These are phyloP conservation scores for Adelphocoris suturalis DNA, from an alignment of 2,888 invertebrate species.

Conservation along the genomic window DNA sequence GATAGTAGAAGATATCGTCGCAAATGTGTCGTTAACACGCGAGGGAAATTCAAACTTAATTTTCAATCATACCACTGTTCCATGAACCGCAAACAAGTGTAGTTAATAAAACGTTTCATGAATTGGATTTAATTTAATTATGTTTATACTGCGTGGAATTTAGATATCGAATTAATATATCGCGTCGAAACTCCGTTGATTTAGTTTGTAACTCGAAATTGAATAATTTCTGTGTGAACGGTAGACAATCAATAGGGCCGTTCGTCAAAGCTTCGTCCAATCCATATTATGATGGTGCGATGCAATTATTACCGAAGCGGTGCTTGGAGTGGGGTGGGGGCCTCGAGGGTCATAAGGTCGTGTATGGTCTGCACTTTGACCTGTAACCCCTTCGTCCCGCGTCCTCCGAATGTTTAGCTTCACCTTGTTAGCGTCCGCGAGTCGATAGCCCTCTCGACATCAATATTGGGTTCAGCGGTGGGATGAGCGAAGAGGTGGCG, in stretches of 20 bases:
- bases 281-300: background rate
- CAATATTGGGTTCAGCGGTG: background rate
- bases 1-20: too few species aligned
- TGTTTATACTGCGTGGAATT: too few species aligned
- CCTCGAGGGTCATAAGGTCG: background rate
- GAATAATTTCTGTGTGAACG: background rate
- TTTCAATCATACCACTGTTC: too few species aligned
- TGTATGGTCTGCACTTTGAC: constrained; percentile 20
- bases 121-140: too few species aligned
- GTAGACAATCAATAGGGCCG: background rate
- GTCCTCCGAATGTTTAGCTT: background rate
- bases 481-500: background rate
- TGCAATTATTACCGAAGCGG: background rate
- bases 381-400: background rate
- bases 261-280: background rate
- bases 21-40: too few species aligned
- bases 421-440: background rate
- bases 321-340: background rate
- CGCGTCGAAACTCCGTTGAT: too few species aligned
- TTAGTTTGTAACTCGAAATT: background rate
- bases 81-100: too few species aligned
- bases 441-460: constrained; percentile 19
- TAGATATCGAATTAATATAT: too few species aligned
- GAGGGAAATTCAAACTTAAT: too few species aligned
- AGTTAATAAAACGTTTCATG: too few species aligned